Percentiles rank a stretch among this genome's conserved stretches.
These are phyloP conservation scores for Agrochola lota DNA, from an alignment of 2,888 invertebrate genomes.

Conservation along the genomic window DNA sequence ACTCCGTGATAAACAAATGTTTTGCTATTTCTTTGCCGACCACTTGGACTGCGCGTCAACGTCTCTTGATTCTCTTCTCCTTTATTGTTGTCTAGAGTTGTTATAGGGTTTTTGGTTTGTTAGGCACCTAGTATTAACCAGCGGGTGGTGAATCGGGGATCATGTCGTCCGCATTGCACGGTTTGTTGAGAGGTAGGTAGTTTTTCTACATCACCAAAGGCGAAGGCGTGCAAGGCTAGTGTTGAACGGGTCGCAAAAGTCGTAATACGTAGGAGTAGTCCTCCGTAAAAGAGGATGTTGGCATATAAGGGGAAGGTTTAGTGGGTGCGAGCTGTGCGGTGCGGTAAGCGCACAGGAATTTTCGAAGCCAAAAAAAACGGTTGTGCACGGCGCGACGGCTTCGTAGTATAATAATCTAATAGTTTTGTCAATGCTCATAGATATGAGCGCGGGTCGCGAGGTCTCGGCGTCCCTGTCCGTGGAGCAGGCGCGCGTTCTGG, in stretches of 20 bases:
- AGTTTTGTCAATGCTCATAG: slow-evolving; percentile 1
- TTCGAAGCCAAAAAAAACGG: not conserved
- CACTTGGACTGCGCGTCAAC: no score
- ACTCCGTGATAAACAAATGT: no score
- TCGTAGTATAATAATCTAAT: not conserved
- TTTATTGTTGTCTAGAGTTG: not conserved
- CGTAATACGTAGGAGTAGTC: not conserved
- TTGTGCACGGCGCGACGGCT: not conserved
- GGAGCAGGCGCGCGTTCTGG: slow-evolving; percentile 78
- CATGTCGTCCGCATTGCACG: not conserved
- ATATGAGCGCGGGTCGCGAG: not conserved
- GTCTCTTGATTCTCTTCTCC: not conserved
- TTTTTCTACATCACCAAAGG: not conserved
- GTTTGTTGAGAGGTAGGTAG: not conserved
- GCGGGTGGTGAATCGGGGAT: not conserved
- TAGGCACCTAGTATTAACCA: not conserved
- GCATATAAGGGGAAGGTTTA: not conserved
- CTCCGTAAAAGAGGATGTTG: not conserved
- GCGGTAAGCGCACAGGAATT: not conserved
- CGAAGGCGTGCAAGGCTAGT: not conserved
- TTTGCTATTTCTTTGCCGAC: no score
- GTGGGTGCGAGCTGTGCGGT: not conserved
- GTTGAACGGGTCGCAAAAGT: not conserved
- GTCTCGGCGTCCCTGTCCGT: slow-evolving; percentile 60
- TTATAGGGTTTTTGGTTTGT: not conserved